These are phyloP conservation scores for Chloebia gouldiae DNA, from an alignment of 2,113 vertebrate genomes.

Conservation along the genomic window DNA sequence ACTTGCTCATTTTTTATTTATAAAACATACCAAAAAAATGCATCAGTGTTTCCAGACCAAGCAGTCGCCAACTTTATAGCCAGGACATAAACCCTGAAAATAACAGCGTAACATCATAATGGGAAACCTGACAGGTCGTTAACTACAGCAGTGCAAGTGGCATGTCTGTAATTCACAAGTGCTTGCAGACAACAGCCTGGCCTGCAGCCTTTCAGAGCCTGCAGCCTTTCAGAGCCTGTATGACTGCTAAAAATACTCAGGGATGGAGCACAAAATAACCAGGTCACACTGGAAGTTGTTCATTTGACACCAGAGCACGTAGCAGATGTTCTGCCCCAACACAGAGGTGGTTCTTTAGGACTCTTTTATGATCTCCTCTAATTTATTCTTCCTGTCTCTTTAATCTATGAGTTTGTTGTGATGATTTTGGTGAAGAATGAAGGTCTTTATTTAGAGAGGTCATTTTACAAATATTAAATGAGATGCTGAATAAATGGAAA, in stretches of 20 bases:
- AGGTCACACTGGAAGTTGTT: neutral
- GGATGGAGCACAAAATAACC: neutral
- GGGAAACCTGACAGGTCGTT: constrained; percentile 43
- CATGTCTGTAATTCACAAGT: neutral
- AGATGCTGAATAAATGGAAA: neutral
- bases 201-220: neutral
- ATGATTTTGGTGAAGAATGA: neutral
- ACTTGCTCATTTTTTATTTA: constrained; percentile 11
- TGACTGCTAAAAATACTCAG: neutral
- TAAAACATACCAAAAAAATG: neutral
- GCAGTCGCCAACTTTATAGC: constrained; percentile 35
- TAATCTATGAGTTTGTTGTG: neutral
- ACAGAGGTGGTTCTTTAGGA: neutral
- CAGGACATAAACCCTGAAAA: constrained; percentile 49
- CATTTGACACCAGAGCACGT: neutral
- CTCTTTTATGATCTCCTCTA: neutral
- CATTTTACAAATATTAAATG: neutral
- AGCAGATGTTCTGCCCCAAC: neutral
- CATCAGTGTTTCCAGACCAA: constrained; percentile 26
- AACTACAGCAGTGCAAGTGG: constrained; percentile 23
- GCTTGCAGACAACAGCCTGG: neutral
- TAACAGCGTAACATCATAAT: constrained; percentile 42
- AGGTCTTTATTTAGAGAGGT: neutral
- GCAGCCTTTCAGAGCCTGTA: neutral
- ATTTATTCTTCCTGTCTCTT: neutral